These are phyloP conservation scores for Pachyuromys duprasi DNA, from an alignment of 2,797 vertebrate genomes.

Conservation along the genomic window DNA sequence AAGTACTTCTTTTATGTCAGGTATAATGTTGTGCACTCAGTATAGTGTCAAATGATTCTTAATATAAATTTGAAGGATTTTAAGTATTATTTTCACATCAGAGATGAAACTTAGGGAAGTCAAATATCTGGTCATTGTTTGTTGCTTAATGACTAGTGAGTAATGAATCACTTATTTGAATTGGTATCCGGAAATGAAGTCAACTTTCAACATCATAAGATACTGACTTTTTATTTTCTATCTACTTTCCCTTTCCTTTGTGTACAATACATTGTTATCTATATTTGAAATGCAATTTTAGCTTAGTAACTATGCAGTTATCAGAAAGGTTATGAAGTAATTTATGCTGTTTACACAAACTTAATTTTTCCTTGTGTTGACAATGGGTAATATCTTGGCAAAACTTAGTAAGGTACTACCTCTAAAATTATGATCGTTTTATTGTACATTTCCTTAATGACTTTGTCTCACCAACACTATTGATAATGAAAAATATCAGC, in stretches of 20 bases:
- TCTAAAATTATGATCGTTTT: slow-evolving; percentile 37
- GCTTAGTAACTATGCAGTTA: background rate
- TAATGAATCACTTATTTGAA: background rate
- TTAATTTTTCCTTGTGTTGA: background rate
- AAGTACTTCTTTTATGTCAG: background rate
- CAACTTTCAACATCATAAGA: background rate
- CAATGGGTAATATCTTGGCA: background rate
- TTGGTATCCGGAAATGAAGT: background rate
- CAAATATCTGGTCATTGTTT: slow-evolving; percentile 2
- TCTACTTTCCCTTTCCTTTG: background rate
- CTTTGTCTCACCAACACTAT: slow-evolving; percentile 4
- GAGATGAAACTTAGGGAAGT: background rate
- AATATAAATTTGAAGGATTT: background rate
- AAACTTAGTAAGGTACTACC: background rate
- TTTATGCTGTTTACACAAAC: background rate
- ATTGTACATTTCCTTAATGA: background rate
- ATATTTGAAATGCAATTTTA: background rate
- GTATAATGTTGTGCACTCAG: background rate
- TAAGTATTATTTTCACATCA: background rate
- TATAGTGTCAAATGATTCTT: background rate
- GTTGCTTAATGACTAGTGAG: slow-evolving; percentile 14
- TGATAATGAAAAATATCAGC: background rate
- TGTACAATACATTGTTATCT: background rate
- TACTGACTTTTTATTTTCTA: background rate
- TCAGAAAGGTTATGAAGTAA: slow-evolving; percentile 12